Evolutionary conservation across 1,140 invertebrate species (phyloP).

Genomic region (Leptinotarsa lineolata): DNA sequence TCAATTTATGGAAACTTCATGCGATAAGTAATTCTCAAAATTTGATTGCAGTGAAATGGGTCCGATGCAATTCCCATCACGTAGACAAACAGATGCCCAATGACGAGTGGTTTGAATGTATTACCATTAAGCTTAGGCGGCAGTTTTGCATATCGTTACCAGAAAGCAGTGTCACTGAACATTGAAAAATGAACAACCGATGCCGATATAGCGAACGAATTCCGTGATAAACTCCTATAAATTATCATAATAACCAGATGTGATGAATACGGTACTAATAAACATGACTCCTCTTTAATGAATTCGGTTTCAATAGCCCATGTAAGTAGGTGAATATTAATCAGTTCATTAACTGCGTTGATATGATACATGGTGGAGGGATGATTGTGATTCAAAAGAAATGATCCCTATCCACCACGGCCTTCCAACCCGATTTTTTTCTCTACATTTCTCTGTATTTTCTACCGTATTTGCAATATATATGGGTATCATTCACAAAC

Average conservation of each 20-base stretch:
- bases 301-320: neutral
- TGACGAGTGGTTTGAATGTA: conserved; percentile 13
- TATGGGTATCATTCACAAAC: no score
- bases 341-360: neutral
- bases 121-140: neutral
- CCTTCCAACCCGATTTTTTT: no score
- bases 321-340: neutral
- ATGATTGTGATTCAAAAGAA: no score
- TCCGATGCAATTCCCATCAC: conserved; percentile 7
- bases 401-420: no score
- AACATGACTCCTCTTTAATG: conserved; percentile 1
- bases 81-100: conserved; percentile 14
- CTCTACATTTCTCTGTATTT: no score
- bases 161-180: neutral
- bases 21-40: no score
- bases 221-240: neutral
- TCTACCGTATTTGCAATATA: no score
- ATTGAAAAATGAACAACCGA: conserved; percentile 3
- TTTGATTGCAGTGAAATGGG: neutral
- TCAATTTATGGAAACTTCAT: no score
- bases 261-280: neutral
- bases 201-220: neutral
- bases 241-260: conserved; percentile 1
- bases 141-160: conserved; percentile 13
- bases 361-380: no score